A percentile compares a stretch with the other conserved stretches of the same genome.
Evolutionary conservation across 1,140 invertebrate genomes (phyloP).

Genomic region (Lepidurus couesii): DNA sequence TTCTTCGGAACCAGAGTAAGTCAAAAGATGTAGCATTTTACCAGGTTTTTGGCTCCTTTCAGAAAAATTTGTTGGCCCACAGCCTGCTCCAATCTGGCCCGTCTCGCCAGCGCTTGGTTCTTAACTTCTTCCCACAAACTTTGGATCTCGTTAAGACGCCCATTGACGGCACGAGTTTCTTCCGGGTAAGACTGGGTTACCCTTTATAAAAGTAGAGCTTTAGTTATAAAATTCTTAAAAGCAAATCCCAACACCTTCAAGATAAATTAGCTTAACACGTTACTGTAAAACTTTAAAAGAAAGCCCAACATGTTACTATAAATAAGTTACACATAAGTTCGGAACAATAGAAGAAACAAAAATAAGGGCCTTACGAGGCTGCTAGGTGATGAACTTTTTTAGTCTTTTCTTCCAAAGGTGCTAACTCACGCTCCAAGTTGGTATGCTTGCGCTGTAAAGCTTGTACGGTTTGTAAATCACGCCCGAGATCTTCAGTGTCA

Average conservation of each 20-base stretch:
- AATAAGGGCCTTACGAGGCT: conserved; percentile 56
- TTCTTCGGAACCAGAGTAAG: conserved; percentile 15
- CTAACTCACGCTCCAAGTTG: conserved; percentile 80
- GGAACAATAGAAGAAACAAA: background rate
- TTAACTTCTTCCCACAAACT: conserved; percentile 79
- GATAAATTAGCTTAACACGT: background rate
- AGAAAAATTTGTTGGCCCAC: conserved; percentile 93
- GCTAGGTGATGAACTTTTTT: conserved; percentile 71
- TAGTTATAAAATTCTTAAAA: background rate
- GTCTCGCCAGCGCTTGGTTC: conserved; percentile 71
- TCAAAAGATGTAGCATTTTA: conserved; percentile 39
- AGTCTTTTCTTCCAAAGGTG: conserved; percentile 84
- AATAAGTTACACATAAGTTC: background rate
- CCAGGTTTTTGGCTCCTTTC: conserved; percentile 70
- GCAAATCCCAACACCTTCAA: too few relatives aligned
- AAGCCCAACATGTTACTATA: background rate
- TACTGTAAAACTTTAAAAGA: background rate
- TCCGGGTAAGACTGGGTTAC: conserved; percentile 69
- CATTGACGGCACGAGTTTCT: conserved; percentile 77
- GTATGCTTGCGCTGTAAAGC: conserved; percentile 82
- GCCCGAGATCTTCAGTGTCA: conserved; percentile 68
- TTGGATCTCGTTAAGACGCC: conserved; percentile 75
- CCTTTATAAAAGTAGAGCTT: conserved; percentile 25
- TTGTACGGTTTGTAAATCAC: conserved; percentile 84
- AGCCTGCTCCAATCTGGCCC: conserved; percentile 77